Evolutionary conservation across 2,888 invertebrate species (phyloP).

Genomic region (Dynastes tityus): DNA sequence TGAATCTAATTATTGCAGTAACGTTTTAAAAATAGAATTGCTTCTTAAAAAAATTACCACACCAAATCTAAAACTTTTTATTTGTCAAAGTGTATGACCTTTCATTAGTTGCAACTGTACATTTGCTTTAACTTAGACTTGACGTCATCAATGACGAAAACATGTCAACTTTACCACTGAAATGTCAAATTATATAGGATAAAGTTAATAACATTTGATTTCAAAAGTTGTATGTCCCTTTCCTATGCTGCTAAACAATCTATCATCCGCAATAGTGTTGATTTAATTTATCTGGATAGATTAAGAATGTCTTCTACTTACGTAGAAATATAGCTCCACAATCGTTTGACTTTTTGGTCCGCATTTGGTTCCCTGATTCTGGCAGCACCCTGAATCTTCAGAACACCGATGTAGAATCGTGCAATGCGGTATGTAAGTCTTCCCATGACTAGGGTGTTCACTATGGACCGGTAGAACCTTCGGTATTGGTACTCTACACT

Average conservation of each 20-base stretch:
- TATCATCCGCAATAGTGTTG: background rate
- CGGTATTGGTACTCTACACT: conserved; percentile 81
- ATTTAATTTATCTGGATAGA: background rate
- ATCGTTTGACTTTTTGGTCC: conserved; percentile 82
- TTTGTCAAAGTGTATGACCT: background rate
- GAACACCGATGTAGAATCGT: conserved; percentile 90
- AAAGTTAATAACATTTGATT: background rate
- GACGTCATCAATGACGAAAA: background rate
- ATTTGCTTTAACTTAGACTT: background rate
- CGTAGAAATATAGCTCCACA: conserved; percentile 85
- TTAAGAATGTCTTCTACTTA: conserved; percentile 73
- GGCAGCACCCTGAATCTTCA: conserved; percentile 91
- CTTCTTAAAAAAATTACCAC: too few relatives aligned
- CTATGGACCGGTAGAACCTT: conserved; percentile 84
- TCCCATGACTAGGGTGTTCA: conserved; percentile 80
- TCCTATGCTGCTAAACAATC: background rate
- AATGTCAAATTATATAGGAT: background rate
- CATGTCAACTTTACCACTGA: background rate
- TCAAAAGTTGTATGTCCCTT: background rate
- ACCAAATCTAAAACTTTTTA: too few relatives aligned
- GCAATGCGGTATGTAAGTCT: conserved; percentile 87
- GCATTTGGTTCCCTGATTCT: conserved; percentile 81
- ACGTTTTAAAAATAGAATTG: too few relatives aligned
- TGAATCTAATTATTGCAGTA: too few relatives aligned
- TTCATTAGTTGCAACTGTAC: background rate